Base-by-base conservation (phyloP, 2,797 vertebrate genomes). In the Myotis planiceps region DNA sequence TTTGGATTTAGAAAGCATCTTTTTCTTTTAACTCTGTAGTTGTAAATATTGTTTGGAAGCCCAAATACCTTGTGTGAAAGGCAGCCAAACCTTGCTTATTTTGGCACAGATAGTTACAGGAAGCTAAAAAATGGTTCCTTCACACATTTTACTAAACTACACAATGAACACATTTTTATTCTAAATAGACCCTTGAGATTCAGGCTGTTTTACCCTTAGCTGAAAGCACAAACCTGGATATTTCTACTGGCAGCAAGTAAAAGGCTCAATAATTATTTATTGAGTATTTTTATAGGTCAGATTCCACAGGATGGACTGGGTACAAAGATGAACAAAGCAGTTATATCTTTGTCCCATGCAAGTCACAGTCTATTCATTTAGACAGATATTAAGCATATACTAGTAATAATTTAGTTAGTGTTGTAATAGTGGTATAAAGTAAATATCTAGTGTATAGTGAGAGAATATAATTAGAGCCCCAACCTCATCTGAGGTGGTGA, bases 1-100 rank as follows among this genome's bases (percentile, higher is more conserved):
- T 39, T 42, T 92, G 58, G 42, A 45, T 91, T 94, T 96, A 92
- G 55, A 84, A 87, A 83, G 25, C 19, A 51, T 74, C 42, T 92
- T 96, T 93, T 86, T 19, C 37, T 45, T 8, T 93, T 25, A 69
- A 2, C 21, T 53, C 47, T 78, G 45, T 1, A 83, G 60, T 84
- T 81, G 25, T 82, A 88, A 63, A 85, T 84, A 74, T 80, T 84
- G 53, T 94, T 86, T 55, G 27, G 32, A 60, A 76, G 84, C 10
- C 74, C 6, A 63, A 39, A 65, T 68, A 78, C 12, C 32, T 86
- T 53, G 34, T 71, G 72, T 80, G 37, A 87, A 76, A 65, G 60
- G 42, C 51, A 92, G 66, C 51, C 58, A 76, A 9, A 74, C 29
- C 63, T 96, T 74, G 29, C 34, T 96, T 84, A 58, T 74, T 55